Evolutionary conservation across 2,797 vertebrate genomes (phyloP).

Genomic region (Pitangus sulphuratus): DNA sequence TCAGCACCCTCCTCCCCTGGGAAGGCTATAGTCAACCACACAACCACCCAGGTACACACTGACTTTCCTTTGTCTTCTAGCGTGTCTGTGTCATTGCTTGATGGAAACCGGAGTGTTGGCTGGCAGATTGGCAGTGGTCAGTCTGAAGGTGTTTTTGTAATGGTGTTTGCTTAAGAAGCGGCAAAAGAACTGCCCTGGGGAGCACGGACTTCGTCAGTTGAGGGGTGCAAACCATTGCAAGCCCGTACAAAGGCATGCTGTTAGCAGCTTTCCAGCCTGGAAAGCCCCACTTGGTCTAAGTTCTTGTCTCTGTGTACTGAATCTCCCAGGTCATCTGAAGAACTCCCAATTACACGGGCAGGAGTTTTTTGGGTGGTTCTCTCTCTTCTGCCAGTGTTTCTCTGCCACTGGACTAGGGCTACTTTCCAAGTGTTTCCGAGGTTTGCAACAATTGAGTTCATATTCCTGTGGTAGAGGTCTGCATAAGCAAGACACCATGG

Average conservation of each 20-base stretch:
- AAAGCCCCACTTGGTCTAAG: neutral
- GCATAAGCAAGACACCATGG: neutral
- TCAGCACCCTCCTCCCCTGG: constrained; percentile 84
- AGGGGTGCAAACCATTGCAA: neutral
- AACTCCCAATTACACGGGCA: accelerated
- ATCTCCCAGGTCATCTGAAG: neutral
- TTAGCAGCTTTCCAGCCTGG: neutral
- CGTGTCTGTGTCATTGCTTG: neutral
- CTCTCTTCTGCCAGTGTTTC: neutral
- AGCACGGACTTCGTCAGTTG: accelerated
- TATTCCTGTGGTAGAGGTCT: neutral
- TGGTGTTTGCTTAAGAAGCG: neutral
- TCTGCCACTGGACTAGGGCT: neutral
- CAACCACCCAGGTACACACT: constrained; percentile 79
- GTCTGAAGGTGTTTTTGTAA: neutral
- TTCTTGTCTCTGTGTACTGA: neutral
- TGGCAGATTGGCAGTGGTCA: neutral
- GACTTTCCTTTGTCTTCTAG: constrained; percentile 8
- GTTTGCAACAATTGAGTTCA: neutral
- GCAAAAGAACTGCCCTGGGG: neutral
- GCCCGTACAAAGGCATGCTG: neutral
- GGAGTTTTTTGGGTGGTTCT: neutral
- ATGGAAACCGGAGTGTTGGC: neutral
- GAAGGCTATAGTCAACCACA: constrained; percentile 83
- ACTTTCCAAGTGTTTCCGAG: neutral